phyloP scores from a whole-genome alignment of 1,140 invertebrate genomes.

The Neodiprion virginianus region DNA sequence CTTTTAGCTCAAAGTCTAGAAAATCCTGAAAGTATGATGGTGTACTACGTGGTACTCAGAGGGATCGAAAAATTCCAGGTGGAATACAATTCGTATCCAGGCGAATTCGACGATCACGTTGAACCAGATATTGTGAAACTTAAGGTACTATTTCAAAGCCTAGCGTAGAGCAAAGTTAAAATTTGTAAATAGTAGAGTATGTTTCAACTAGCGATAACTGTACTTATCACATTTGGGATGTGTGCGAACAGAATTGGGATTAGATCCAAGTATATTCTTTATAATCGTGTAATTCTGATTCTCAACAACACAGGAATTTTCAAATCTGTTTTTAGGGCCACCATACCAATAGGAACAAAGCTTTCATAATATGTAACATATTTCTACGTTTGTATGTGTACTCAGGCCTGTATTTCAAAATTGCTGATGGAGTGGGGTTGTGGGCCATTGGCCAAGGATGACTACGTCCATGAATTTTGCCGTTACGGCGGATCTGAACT shows the following conservation, averaged over 20 bases:
- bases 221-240: conserved; percentile 5
- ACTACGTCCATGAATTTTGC: conserved; percentile 95
- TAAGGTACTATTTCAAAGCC: conserved; percentile 67
- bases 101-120: conserved; percentile 84
- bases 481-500: conserved; percentile 92
- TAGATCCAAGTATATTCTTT: not conserved
- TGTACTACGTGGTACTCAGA: conserved; percentile 90
- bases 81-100: conserved; percentile 90
- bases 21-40: conserved; percentile 83
- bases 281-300: too few species aligned
- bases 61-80: conserved; percentile 89
- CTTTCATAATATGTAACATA: not conserved
- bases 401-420: conserved; percentile 75
- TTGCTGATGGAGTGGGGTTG: conserved; percentile 87
- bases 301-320: too few species aligned
- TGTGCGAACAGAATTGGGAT: not conserved
- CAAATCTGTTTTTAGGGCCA: not conserved
- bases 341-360: not conserved
- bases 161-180: conserved; percentile 13
- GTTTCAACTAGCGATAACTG: conserved; percentile 13
- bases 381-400: conserved; percentile 27
- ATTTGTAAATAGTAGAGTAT: conserved; percentile 21
- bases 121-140: conserved; percentile 89
- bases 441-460: conserved; percentile 83
- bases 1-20: conserved; percentile 68